Conservation (phyloP, 2,888 invertebrate species). For the Acrocyrtus sp. region DNA sequence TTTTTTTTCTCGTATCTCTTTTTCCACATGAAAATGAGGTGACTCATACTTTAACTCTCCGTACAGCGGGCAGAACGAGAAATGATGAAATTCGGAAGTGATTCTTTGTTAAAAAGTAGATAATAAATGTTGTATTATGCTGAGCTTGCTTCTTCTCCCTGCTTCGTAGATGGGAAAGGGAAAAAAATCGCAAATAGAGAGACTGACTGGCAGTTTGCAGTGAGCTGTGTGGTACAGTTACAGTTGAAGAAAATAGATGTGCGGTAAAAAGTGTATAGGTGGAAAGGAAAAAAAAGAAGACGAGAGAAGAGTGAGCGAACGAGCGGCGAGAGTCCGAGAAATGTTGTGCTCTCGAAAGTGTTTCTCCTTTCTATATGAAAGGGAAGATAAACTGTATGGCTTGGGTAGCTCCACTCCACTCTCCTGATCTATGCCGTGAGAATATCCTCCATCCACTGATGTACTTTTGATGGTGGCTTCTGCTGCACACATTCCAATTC, state of each 20-base stretch:
- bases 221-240: constrained; percentile 3
- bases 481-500: neutral
- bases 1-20: constrained; percentile 5
- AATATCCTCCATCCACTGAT: too few species aligned
- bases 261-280: constrained; percentile 7
- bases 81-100: constrained; percentile 23
- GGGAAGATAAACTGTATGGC: neutral
- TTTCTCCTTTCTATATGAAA: neutral
- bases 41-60: constrained; percentile 23
- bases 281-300: constrained; percentile 4
- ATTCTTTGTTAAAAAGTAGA: constrained; percentile 8
- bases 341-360: constrained; percentile 14
- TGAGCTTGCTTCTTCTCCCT: neutral
- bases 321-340: constrained; percentile 19
- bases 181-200: constrained; percentile 19
- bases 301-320: neutral
- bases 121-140: neutral
- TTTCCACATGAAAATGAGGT: constrained; percentile 36
- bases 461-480: too few species aligned
- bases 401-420: neutral
- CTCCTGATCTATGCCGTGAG: constrained; percentile 16
- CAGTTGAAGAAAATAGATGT: constrained; percentile 6
- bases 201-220: neutral
- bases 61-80: constrained; percentile 11
- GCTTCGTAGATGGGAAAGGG: neutral